Percentiles rank a stretch among this genome's conserved stretches.
phyloP scores from a whole-genome alignment of 2,113 vertebrate genomes.

The Chlorodrepanis virens region DNA sequence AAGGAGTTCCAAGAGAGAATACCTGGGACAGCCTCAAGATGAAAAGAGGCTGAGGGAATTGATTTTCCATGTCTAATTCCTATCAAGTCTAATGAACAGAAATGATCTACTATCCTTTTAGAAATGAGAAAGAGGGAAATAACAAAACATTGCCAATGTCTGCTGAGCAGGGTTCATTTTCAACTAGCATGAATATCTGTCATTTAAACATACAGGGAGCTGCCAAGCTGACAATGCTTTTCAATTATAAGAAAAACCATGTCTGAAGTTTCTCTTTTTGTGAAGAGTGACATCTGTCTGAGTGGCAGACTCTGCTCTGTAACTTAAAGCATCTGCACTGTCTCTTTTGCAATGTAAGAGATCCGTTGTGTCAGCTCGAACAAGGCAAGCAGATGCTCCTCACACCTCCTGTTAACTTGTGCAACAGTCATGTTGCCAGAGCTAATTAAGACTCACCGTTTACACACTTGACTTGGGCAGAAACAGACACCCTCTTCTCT shows the following conservation, averaged over 20 bases:
- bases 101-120: constrained; percentile 46
- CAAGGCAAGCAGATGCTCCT: not conserved
- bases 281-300: constrained; percentile 59
- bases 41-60: constrained; percentile 5
- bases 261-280: constrained; percentile 18
- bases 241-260: constrained; percentile 65
- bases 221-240: constrained; percentile 70
- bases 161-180: constrained; percentile 52
- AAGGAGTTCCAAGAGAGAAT: not conserved
- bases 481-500: not conserved
- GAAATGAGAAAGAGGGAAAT: constrained; percentile 9
- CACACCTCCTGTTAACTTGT: not conserved
- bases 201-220: constrained; percentile 64
- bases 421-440: not conserved
- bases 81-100: constrained; percentile 60
- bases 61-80: constrained; percentile 61
- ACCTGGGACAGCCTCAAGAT: not conserved
- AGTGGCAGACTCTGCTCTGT: constrained; percentile 39
- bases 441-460: not conserved
- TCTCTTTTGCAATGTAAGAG: not conserved
- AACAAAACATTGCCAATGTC: constrained; percentile 28
- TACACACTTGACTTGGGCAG: not conserved
- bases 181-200: constrained; percentile 57
- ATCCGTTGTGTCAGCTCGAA: not conserved
- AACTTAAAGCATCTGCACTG: not conserved